A percentile compares a stretch with the other conserved stretches of the same genome.
Conservation (phyloP, 2,888 invertebrate species). For the Rhagonycha fulva region DNA sequence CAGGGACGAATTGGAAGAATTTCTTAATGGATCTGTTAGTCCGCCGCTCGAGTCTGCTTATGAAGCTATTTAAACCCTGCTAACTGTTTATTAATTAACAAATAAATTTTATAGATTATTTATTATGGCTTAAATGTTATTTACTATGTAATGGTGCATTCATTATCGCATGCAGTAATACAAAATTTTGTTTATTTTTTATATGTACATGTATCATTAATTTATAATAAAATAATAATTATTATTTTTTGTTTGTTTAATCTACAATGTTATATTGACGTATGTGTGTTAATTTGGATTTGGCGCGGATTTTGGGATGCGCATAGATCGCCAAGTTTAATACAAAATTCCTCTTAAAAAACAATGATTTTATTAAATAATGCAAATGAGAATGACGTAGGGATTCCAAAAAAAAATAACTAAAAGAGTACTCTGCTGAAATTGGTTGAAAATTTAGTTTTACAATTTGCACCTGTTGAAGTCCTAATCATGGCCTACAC, state of each 20-base stretch:
- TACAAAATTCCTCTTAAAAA: no score
- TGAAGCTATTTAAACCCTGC: conserved; percentile 61
- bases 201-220: neutral
- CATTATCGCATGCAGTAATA: neutral
- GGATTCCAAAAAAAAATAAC: no score
- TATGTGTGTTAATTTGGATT: no score
- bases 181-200: neutral
- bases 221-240: neutral
- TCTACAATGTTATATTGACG: no score
- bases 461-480: no score
- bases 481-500: no score
- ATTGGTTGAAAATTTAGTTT: no score
- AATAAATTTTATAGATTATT: neutral
- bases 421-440: no score
- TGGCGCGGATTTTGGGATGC: no score
- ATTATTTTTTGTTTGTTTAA: neutral
- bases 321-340: no score
- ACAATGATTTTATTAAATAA: no score
- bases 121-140: neutral
- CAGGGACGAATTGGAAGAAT: conserved; percentile 64
- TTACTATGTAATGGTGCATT: neutral
- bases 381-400: no score
- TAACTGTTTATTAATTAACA: neutral
- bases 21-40: conserved; percentile 61
- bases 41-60: conserved; percentile 62